Evolutionary conservation across 2,113 vertebrate species (phyloP).

Genomic region (Dryoscopus gambensis): DNA sequence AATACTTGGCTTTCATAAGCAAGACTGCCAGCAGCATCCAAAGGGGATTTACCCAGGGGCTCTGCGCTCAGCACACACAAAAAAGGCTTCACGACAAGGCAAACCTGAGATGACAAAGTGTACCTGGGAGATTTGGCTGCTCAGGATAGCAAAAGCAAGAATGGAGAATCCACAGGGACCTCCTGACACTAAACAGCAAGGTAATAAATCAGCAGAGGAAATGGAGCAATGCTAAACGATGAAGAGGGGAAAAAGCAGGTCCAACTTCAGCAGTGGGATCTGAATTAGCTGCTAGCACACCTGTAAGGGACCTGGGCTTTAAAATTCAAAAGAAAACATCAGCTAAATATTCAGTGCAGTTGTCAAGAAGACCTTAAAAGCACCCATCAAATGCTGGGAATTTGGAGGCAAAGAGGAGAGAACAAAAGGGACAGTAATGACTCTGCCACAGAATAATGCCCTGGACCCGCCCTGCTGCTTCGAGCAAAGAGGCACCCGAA

Average conservation of each 20-base stretch:
- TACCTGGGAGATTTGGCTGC: neutral
- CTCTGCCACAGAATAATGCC: neutral
- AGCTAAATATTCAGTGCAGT: neutral
- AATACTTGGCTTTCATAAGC: neutral
- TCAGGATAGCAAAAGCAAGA: neutral
- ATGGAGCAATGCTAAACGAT: neutral
- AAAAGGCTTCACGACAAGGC: neutral
- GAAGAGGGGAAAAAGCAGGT: neutral
- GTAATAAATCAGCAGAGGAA: neutral
- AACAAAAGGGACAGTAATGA: neutral
- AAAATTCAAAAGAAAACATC: neutral
- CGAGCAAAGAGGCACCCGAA: accelerated
- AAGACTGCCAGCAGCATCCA: neutral
- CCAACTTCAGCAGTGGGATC: neutral
- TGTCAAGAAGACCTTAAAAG: neutral
- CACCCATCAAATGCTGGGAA: neutral
- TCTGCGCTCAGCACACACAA: neutral
- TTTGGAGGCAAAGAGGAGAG: neutral
- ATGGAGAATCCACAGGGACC: neutral
- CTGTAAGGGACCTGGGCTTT: neutral
- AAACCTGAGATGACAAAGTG: conserved; percentile 11
- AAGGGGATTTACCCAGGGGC: neutral
- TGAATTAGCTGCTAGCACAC: neutral
- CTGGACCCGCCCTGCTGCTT: neutral
- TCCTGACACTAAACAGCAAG: neutral